These are phyloP conservation scores for Characodon lateralis DNA, from an alignment of 2,797 vertebrate genomes.

Conservation along the genomic window DNA sequence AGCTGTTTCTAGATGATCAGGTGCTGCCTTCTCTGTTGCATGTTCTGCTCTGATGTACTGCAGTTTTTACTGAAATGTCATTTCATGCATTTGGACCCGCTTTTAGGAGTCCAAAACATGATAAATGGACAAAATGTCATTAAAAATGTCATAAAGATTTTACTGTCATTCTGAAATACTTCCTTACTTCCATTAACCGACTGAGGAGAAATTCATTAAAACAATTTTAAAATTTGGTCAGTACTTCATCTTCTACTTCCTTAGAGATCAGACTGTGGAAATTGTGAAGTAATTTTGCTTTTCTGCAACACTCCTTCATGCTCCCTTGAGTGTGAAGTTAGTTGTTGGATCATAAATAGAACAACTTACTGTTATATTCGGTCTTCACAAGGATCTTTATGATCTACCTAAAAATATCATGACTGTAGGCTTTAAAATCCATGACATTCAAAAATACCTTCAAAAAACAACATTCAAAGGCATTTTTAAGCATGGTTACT, in stretches of 20 bases:
- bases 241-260: background rate
- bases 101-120: background rate
- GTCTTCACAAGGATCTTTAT: no score
- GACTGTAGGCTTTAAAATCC: no score
- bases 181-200: background rate
- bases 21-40: background rate
- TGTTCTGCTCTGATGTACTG: background rate
- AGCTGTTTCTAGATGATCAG: background rate
- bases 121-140: background rate
- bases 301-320: no score
- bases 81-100: background rate
- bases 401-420: no score
- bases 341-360: no score
- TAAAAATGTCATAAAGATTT: background rate
- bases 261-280: background rate
- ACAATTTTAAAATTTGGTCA: background rate
- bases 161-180: background rate
- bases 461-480: no score
- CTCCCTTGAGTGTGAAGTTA: no score
- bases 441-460: no score
- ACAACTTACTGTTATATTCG: no score
- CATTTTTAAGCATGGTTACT: no score
- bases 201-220: background rate
- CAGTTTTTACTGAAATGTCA: background rate
- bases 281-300: no score